These are phyloP conservation scores for Lasioglossum albipes DNA, from an alignment of 1,140 invertebrate genomes.

Conservation along the genomic window DNA sequence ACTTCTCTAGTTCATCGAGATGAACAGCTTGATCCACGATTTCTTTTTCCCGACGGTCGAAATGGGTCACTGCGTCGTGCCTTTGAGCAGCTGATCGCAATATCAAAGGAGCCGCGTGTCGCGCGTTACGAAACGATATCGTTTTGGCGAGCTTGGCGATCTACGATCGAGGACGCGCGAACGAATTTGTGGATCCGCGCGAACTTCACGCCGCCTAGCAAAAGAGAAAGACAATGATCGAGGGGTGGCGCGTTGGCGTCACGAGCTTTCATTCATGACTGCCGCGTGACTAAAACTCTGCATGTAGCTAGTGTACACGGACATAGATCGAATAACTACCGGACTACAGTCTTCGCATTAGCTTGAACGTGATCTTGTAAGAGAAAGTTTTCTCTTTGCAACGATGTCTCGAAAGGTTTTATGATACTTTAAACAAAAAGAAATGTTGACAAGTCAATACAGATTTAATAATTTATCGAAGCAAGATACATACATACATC, in stretches of 20 bases:
- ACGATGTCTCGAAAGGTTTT: too few species aligned
- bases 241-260: not conserved
- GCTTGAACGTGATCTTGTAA: too few species aligned
- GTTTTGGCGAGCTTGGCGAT: constrained; percentile 27
- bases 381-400: too few species aligned
- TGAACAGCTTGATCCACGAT: too few species aligned
- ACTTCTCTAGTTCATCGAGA: too few species aligned
- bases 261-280: constrained; percentile 35
- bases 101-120: not conserved
- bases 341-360: too few species aligned
- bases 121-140: constrained; percentile 24
- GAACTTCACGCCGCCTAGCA: not conserved
- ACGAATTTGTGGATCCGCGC: not conserved
- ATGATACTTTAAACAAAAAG: too few species aligned
- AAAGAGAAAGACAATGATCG: not conserved
- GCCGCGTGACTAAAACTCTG: constrained; percentile 5
- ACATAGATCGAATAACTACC: not conserved
- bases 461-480: too few species aligned
- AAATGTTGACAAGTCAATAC: too few species aligned
- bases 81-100: constrained; percentile 4
- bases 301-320: not conserved
- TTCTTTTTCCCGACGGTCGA: not conserved
- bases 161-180: constrained; percentile 11
- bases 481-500: too few species aligned
- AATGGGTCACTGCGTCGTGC: constrained; percentile 6